Percentiles rank a stretch among this genome's conserved stretches.
phyloP scores from a whole-genome alignment of 2,113 vertebrate species.

The Falcunculus frontatus region DNA sequence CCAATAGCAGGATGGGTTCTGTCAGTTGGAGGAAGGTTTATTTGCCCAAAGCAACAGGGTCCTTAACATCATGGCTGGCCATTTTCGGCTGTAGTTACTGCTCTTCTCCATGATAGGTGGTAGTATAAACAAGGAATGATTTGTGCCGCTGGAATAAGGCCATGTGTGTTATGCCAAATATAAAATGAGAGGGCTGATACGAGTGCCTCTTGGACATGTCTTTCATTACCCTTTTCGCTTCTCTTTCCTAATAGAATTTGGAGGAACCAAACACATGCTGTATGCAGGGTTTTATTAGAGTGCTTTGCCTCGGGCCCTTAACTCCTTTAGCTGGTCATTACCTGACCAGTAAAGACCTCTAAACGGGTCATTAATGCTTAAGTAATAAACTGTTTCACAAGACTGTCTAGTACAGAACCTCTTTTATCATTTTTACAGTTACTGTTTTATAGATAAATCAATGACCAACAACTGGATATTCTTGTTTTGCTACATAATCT shows the following conservation, averaged over 20 bases:
- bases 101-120: not conserved
- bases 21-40: not conserved
- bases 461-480: conserved; percentile 32
- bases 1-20: not conserved
- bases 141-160: conserved; percentile 40
- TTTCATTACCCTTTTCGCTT: conserved; percentile 54
- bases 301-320: conserved; percentile 63
- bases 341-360: conserved; percentile 69
- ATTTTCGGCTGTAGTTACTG: not conserved
- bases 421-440: conserved; percentile 67
- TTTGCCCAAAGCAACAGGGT: not conserved
- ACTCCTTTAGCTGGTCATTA: conserved; percentile 67
- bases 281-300: conserved; percentile 58
- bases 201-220: conserved; percentile 57
- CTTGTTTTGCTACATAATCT: conserved; percentile 47
- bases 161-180: conserved; percentile 39
- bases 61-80: not conserved
- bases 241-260: conserved; percentile 51
- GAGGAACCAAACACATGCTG: conserved; percentile 39
- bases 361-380: conserved; percentile 67
- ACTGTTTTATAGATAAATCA: conserved; percentile 69
- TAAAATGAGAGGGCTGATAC: conserved; percentile 56
- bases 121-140: conserved; percentile 57
- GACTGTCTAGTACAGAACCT: conserved; percentile 42
- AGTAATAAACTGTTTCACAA: conserved; percentile 68